phyloP scores from a whole-genome alignment of 2,888 invertebrate genomes.

The Dryobotodes eremita region DNA sequence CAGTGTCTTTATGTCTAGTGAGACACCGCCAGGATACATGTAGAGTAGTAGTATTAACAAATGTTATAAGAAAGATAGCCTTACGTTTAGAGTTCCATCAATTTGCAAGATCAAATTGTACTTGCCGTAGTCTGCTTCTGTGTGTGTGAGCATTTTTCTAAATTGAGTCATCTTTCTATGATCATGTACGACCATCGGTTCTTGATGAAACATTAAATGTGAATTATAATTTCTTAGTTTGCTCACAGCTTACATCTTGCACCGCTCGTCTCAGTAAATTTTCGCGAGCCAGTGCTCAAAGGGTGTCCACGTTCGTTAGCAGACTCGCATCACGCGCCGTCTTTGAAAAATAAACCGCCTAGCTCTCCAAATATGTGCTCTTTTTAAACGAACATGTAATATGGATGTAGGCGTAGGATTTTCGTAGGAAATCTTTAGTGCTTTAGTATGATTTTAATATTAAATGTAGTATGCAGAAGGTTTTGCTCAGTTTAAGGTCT shows the following conservation, averaged over 20 bases:
- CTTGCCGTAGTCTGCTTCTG: not conserved
- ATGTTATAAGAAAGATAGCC: not conserved
- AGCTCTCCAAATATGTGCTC: conserved; percentile 36
- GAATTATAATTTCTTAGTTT: not conserved
- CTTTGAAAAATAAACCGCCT: conserved; percentile 67
- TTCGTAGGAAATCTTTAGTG: not conserved
- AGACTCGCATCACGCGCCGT: conserved; percentile 64
- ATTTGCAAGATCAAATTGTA: not conserved
- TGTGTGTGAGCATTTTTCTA: not conserved
- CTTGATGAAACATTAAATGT: not conserved
- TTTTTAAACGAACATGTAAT: conserved; percentile 9
- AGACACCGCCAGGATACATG: not conserved
- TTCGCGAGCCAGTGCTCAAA: conserved; percentile 82
- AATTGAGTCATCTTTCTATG: not conserved
- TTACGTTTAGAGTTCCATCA: not conserved
- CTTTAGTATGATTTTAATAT: conserved; percentile 20
- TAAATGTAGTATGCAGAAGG: not conserved
- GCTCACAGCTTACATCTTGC: conserved; percentile 20
- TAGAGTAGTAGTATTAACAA: not conserved
- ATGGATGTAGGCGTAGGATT: not conserved
- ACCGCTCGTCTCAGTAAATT: conserved; percentile 70
- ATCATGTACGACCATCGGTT: not conserved
- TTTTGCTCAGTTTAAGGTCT: not conserved
- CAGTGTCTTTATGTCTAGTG: not conserved
- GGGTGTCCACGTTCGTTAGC: conserved; percentile 80